Evolutionary conservation across 2,888 invertebrate genomes (phyloP).

Genomic region (Nudaria mundana): DNA sequence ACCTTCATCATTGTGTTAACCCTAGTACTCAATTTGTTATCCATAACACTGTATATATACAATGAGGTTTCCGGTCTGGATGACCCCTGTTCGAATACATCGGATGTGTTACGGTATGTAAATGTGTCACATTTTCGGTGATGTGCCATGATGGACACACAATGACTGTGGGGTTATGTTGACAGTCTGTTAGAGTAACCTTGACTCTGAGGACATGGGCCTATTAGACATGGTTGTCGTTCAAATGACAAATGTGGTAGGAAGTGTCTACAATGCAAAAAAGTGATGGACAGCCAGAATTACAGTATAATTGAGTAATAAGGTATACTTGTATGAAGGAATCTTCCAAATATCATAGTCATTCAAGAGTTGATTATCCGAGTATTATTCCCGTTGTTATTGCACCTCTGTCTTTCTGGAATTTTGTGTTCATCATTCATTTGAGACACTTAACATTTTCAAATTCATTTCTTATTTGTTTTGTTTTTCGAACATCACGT

Average conservation of each 20-base stretch:
- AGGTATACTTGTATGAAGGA: background rate
- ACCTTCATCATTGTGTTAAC: constrained; percentile 25
- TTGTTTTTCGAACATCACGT: no score
- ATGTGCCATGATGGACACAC: constrained; percentile 38
- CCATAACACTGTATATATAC: constrained; percentile 21
- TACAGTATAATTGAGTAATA: background rate
- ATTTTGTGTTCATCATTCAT: no score
- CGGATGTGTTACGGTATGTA: constrained; percentile 40
- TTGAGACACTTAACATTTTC: no score
- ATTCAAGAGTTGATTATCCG: no score
- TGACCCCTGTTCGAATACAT: constrained; percentile 18
- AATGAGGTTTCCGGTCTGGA: constrained; percentile 12
- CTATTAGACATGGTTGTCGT: constrained; percentile 19
- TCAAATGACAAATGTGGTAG: constrained; percentile 11
- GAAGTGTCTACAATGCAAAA: constrained; percentile 3
- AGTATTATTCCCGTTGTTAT: no score
- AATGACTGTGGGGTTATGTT: constrained; percentile 36
- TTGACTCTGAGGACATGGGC: constrained; percentile 36
- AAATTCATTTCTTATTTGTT: no score
- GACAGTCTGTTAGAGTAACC: constrained; percentile 24
- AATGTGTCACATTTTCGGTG: constrained; percentile 38
- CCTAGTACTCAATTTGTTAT: constrained; percentile 11
- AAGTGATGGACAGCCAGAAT: constrained; percentile 8
- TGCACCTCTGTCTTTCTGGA: no score
- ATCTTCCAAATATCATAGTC: no score